Conservation (phyloP, 2,888 invertebrate genomes). For the Phoenoteleia sp. region DNA sequence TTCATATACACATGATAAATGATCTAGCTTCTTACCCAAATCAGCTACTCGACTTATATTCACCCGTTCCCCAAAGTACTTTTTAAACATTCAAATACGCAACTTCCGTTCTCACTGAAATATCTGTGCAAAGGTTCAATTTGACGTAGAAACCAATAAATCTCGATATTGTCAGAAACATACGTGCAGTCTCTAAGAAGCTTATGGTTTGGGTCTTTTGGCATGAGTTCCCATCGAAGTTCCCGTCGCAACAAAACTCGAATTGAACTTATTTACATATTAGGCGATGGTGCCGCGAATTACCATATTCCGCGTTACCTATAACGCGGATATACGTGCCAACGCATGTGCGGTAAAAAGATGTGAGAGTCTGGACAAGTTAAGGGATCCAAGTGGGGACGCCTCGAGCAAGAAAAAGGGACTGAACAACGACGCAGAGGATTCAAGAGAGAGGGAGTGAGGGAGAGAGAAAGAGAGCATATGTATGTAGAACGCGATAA, state of each 20-base stretch:
- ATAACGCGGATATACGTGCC: conserved; percentile 82
- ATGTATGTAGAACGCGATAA: conserved; percentile 46
- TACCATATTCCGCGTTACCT: conserved; percentile 83
- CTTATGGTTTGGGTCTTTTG: conserved; percentile 76
- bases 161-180: conserved; percentile 82
- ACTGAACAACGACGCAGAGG: conserved; percentile 37
- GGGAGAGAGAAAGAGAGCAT: conserved; percentile 19
- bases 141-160: conserved; percentile 83
- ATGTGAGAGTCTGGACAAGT: conserved; percentile 69
- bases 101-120: conserved; percentile 84
- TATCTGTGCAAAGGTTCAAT: conserved; percentile 42
- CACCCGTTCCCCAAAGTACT: neutral
- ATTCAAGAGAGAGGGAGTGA: conserved; percentile 41
- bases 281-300: conserved; percentile 83
- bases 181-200: conserved; percentile 85
- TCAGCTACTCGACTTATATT: conserved; percentile 28
- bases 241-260: conserved; percentile 84
- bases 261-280: conserved; percentile 86
- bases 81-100: conserved; percentile 73
- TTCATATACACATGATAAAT: too few species aligned
- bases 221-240: conserved; percentile 84
- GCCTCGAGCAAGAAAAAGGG: conserved; percentile 68
- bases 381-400: conserved; percentile 61
- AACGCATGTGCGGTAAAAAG: conserved; percentile 82
- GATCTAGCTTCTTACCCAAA: neutral